Conservation (phyloP, 2,797 vertebrate genomes). For the Dermochelys coriacea region DNA sequence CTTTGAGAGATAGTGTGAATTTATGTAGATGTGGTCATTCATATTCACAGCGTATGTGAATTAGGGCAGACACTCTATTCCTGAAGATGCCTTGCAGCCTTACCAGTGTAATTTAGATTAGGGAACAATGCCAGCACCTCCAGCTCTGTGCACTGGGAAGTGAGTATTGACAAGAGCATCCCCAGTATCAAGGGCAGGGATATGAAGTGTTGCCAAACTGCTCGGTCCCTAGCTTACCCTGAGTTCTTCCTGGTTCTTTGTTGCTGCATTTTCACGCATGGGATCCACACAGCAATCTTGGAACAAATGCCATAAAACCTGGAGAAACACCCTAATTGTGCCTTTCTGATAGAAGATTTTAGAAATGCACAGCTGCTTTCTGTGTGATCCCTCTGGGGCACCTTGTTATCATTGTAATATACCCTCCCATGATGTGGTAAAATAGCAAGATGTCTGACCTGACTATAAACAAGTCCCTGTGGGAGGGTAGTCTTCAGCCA, state of each 20-base stretch:
- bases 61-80: neutral
- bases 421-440: neutral
- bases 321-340: neutral
- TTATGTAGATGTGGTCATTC: neutral
- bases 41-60: neutral
- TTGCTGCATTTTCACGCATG: neutral
- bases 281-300: neutral
- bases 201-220: neutral
- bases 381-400: neutral
- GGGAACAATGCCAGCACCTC: neutral
- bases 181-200: neutral
- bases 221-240: neutral
- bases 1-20: neutral
- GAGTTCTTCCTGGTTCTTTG: neutral
- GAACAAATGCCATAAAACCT: neutral
- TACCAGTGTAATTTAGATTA: neutral
- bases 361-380: neutral
- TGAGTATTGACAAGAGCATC: neutral
- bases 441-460: neutral
- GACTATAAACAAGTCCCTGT: neutral
- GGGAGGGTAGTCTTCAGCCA: neutral
- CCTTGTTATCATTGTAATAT: neutral
- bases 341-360: neutral
- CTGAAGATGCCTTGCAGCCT: neutral
- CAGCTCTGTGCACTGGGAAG: neutral